Evolutionary conservation across 23 tunicate species (phyloP).

Genomic region (Styela clava): DNA sequence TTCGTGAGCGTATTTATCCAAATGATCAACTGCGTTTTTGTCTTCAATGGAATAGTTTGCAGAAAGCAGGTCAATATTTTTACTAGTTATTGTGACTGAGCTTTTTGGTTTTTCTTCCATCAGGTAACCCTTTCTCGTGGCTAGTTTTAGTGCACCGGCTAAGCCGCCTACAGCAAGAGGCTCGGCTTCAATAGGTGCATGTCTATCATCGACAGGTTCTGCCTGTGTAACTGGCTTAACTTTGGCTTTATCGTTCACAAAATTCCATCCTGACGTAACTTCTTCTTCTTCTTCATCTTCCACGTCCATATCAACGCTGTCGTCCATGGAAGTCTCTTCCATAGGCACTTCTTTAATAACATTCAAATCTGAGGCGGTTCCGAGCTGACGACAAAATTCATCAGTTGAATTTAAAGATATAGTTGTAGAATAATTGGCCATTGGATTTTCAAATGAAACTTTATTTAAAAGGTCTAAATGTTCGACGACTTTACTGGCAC

Average conservation of each 20-base stretch:
- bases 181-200: slow-evolving; percentile 91
- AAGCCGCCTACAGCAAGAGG: slow-evolving; percentile 82
- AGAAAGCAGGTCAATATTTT: slow-evolving; percentile 48
- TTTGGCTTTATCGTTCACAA: slow-evolving; percentile 31
- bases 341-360: not conserved
- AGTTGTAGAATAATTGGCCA: slow-evolving; percentile 58
- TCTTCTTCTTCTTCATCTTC: slow-evolving; percentile 51
- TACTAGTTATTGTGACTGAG: slow-evolving; percentile 41
- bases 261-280: slow-evolving; percentile 48
- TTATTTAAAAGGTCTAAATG: slow-evolving; percentile 37
- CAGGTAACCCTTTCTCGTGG: slow-evolving; percentile 77
- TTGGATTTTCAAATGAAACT: slow-evolving; percentile 52
- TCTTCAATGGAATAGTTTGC: slow-evolving; percentile 91
- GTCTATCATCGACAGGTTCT: slow-evolving; percentile 38
- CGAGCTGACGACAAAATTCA: slow-evolving; percentile 81
- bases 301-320: slow-evolving; percentile 70
- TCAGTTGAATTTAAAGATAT: slow-evolving; percentile 81
- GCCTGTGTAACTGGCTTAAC: not conserved
- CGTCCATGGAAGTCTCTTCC: not conserved
- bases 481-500: slow-evolving; percentile 59
- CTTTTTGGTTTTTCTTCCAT: slow-evolving; percentile 57
- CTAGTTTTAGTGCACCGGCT: slow-evolving; percentile 81
- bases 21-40: slow-evolving; percentile 87
- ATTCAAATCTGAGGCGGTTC: slow-evolving; percentile 13
- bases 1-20: slow-evolving; percentile 96